These are phyloP conservation scores for Proteles cristata DNA, from an alignment of 2,113 vertebrate genomes.

Conservation along the genomic window DNA sequence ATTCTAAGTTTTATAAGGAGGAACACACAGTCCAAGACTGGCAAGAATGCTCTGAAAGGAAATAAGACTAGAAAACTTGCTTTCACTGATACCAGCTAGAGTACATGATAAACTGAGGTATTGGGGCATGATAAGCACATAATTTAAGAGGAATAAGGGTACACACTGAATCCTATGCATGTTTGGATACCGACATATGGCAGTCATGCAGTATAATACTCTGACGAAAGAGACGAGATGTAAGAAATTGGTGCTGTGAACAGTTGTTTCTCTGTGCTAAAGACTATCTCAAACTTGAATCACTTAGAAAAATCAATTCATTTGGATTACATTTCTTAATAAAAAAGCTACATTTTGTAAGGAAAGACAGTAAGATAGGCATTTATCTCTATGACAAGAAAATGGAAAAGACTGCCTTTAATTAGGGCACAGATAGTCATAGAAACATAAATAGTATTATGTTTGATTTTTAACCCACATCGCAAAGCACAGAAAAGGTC, in stretches of 20 bases:
- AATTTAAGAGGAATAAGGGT: neutral
- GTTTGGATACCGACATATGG: neutral
- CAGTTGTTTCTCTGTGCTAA: neutral
- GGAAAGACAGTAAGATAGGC: neutral
- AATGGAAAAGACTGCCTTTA: neutral
- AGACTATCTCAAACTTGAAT: neutral
- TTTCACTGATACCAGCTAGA: neutral
- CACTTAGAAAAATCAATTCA: neutral
- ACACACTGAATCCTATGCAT: accelerated
- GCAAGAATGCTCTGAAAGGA: neutral
- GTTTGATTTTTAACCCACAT: neutral
- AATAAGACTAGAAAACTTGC: neutral
- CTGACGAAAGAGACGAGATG: neutral
- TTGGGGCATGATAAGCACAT: neutral
- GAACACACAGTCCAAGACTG: neutral
- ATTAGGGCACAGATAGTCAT: neutral
- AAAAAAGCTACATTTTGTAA: neutral
- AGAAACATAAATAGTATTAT: neutral
- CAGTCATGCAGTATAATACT: accelerated
- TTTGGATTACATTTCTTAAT: neutral
- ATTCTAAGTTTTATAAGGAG: neutral
- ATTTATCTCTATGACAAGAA: neutral
- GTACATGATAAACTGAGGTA: neutral
- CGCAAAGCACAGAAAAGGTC: neutral
- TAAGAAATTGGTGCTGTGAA: neutral